These are phyloP conservation scores for Trididemnum nubilum DNA, from an alignment of 23 tunicate species.

Conservation along the genomic window DNA sequence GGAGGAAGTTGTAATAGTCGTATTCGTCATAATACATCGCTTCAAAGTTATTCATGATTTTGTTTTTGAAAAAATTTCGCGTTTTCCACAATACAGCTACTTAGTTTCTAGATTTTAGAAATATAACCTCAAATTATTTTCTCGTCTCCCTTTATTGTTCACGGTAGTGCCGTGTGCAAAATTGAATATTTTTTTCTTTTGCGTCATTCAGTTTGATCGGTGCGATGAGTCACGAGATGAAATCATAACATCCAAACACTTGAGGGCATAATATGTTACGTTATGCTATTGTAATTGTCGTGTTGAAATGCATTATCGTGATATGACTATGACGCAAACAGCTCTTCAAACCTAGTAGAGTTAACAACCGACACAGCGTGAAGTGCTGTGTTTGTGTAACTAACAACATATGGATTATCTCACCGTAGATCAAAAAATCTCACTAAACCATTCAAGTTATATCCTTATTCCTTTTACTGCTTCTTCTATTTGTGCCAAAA, in stretches of 20 bases:
- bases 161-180: constrained; percentile 27
- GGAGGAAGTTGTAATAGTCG: constrained; percentile 53
- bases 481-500: no score
- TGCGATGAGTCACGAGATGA: neutral
- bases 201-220: neutral
- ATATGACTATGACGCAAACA: neutral
- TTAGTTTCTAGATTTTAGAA: neutral
- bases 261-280: neutral
- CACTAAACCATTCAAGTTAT: no score
- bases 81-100: neutral
- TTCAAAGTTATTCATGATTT: constrained; percentile 51
- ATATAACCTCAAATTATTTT: neutral
- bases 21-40: constrained; percentile 65
- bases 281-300: neutral
- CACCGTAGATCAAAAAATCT: no score
- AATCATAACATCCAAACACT: neutral
- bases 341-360: neutral
- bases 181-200: neutral
- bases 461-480: no score
- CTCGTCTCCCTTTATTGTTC: neutral
- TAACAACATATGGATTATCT: no score
- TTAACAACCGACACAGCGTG: no score
- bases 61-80: neutral
- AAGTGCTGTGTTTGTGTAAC: no score
- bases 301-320: neutral